Evolutionary conservation across 2,888 invertebrate genomes (phyloP).

Genomic region (Epirrita christyi): DNA sequence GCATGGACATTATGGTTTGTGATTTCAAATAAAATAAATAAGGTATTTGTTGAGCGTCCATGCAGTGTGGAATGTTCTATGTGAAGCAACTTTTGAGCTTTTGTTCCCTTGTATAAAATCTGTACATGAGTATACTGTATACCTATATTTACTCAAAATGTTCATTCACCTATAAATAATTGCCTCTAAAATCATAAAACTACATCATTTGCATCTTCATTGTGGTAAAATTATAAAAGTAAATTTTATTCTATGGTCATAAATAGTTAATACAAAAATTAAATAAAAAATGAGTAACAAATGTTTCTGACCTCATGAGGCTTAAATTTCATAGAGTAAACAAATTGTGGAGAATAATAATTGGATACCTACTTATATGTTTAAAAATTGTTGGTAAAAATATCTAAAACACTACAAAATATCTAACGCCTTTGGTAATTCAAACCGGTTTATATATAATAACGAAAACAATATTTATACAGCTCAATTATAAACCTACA

Average conservation of each 20-base stretch:
- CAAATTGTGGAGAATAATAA: conserved; percentile 19
- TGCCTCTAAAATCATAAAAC: conserved; percentile 55
- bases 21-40: conserved; percentile 39
- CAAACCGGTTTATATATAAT: conserved; percentile 76
- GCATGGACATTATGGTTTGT: conserved; percentile 36
- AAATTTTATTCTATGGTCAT: conserved; percentile 49
- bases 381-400: conserved; percentile 58
- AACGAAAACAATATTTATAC: conserved; percentile 67
- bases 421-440: conserved; percentile 82
- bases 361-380: conserved; percentile 5
- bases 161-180: conserved; percentile 61
- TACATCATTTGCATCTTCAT: conserved; percentile 50
- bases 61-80: conserved; percentile 39
- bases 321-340: conserved; percentile 29
- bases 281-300: conserved; percentile 39
- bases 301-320: conserved; percentile 26
- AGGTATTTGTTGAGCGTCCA: conserved; percentile 29
- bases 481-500: conserved; percentile 58
- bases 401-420: conserved; percentile 74
- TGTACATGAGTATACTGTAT: conserved; percentile 51
- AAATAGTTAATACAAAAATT: conserved; percentile 49
- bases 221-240: conserved; percentile 49
- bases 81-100: conserved; percentile 51
- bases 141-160: conserved; percentile 31
- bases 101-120: conserved; percentile 71